Evolutionary conservation across 2,888 invertebrate genomes (phyloP).

Genomic region (Seira sanloemensis): DNA sequence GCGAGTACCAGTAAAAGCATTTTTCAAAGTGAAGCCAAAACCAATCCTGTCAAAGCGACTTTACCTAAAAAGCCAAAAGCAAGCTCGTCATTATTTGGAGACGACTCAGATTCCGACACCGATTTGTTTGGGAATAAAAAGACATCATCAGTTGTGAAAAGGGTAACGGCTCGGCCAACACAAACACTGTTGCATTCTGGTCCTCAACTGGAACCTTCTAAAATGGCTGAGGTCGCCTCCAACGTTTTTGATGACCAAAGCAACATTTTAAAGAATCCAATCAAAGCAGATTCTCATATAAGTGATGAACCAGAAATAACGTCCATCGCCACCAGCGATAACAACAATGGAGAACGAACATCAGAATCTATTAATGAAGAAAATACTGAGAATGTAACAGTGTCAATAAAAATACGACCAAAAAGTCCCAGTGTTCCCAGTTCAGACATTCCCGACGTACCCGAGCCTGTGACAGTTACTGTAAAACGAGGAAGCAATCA

Average conservation of each 20-base stretch:
- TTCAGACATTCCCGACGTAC: background rate
- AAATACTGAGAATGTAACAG: background rate
- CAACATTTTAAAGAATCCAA: background rate
- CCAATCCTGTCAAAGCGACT: constrained; percentile 6
- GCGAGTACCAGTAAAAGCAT: constrained; percentile 2
- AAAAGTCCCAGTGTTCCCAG: background rate
- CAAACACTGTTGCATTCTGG: no score
- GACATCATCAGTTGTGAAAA: background rate
- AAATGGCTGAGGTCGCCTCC: background rate
- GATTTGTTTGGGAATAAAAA: constrained; percentile 75
- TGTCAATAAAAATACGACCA: background rate
- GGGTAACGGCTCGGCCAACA: no score
- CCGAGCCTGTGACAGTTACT: background rate
- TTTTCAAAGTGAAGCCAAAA: background rate
- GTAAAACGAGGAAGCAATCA: background rate
- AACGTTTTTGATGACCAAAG: background rate
- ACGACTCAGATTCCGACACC: constrained; percentile 74
- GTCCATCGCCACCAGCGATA: no score
- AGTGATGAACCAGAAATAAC: background rate
- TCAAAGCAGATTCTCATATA: background rate
- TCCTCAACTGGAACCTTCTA: background rate
- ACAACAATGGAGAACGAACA: constrained; percentile 18
- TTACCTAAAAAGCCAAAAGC: background rate
- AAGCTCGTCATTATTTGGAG: constrained; percentile 48
- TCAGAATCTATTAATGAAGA: background rate